These are phyloP conservation scores for Emmelina monodactyla DNA, from an alignment of 2,888 invertebrate species.

Conservation along the genomic window DNA sequence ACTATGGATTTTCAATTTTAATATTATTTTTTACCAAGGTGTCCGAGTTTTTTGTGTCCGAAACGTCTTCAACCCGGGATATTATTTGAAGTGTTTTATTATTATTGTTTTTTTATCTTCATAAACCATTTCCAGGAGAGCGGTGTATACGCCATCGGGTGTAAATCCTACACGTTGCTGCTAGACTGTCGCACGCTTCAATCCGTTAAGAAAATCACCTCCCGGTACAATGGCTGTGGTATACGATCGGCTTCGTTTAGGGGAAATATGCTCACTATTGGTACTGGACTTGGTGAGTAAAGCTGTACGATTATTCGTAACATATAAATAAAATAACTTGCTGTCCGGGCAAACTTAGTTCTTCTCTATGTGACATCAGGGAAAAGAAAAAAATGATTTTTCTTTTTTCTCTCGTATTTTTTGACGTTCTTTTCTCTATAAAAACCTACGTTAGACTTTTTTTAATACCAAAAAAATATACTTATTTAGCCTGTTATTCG, in stretches of 20 bases:
- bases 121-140: slow-evolving; percentile 74
- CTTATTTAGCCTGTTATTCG: neutral
- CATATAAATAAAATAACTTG: neutral
- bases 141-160: slow-evolving; percentile 92
- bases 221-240: slow-evolving; percentile 90
- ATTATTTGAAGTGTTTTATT: no score
- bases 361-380: no score
- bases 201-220: slow-evolving; percentile 80
- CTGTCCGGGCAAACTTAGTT: no score
- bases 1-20: no score
- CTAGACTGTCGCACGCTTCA: slow-evolving; percentile 89
- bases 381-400: no score
- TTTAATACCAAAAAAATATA: neutral
- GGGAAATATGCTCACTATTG: slow-evolving; percentile 89
- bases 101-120: no score
- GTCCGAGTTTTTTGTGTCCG: no score
- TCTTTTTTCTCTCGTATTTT: no score
- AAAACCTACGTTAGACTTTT: neutral
- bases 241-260: slow-evolving; percentile 92
- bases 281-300: slow-evolving; percentile 80
- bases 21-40: no score
- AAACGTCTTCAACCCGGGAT: no score
- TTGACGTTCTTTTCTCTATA: no score
- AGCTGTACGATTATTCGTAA: neutral
- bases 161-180: slow-evolving; percentile 89